phyloP scores from a whole-genome alignment of 2,797 vertebrate species.

The Synaphobranchus kaupii region DNA sequence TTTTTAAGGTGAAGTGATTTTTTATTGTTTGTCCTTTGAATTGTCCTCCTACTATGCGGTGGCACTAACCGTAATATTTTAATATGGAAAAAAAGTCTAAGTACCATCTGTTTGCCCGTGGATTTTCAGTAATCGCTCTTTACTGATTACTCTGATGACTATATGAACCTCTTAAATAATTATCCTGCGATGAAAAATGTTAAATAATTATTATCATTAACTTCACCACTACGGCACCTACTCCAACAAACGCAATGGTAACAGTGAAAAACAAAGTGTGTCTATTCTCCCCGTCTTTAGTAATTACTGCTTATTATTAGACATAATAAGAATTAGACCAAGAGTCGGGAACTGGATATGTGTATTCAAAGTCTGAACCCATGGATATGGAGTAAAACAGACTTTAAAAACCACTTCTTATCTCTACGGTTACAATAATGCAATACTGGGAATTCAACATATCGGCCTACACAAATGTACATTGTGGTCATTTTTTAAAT shows the following conservation, averaged over 20 bases:
- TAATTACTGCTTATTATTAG: conserved; percentile 16
- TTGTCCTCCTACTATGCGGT: conserved; percentile 53
- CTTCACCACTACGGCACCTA: conserved; percentile 80
- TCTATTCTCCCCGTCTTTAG: conserved; percentile 6
- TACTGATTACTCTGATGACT: conserved; percentile 82
- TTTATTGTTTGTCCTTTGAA: conserved; percentile 67
- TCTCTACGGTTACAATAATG: conserved; percentile 7
- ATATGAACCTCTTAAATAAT: conserved; percentile 85
- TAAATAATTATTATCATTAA: conserved; percentile 85
- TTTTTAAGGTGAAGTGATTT: conserved; percentile 52
- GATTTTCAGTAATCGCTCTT: conserved; percentile 84
- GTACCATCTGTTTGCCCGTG: conserved; percentile 79
- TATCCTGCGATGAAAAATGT: conserved; percentile 78
- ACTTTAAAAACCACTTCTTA: background rate
- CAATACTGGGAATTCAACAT: background rate
- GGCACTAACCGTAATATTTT: conserved; percentile 62
- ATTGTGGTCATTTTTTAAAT: background rate
- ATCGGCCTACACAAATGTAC: conserved; percentile 6
- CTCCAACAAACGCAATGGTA: conserved; percentile 72
- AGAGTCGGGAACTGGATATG: background rate
- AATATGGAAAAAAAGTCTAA: conserved; percentile 68
- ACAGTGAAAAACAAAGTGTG: conserved; percentile 66
- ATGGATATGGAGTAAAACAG: background rate
- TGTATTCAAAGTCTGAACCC: conserved; percentile 2
- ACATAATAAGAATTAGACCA: background rate